These are phyloP conservation scores for Panthera tigris DNA, from an alignment of 2,113 vertebrate genomes.

Conservation along the genomic window DNA sequence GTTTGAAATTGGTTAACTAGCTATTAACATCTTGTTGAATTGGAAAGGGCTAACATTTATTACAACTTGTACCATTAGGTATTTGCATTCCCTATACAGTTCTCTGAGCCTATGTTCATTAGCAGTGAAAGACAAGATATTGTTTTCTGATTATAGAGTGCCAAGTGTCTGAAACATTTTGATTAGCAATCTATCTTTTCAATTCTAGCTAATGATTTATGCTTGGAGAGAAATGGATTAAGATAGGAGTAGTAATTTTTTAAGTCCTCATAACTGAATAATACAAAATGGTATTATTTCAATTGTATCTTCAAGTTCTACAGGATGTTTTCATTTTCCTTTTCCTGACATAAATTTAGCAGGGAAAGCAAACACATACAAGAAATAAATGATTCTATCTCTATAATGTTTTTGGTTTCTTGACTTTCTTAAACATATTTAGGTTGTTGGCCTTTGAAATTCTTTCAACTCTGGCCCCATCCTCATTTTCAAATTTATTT, in stretches of 20 bases:
- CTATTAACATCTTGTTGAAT: conserved; percentile 19
- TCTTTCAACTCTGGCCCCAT: not conserved
- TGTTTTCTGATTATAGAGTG: conserved; percentile 34
- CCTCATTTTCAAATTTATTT: not conserved
- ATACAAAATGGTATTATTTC: conserved; percentile 64
- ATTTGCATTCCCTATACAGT: conserved; percentile 28
- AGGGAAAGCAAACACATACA: not conserved
- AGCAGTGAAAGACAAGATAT: not conserved
- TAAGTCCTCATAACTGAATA: conserved; percentile 7
- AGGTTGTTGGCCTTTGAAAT: not conserved
- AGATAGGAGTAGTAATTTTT: conserved; percentile 60
- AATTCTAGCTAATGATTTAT: conserved; percentile 24
- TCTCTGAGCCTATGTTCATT: conserved; percentile 33
- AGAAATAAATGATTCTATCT: conserved; percentile 20
- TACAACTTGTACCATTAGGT: conserved; percentile 44
- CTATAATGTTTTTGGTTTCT: conserved; percentile 11
- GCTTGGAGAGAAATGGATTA: conserved; percentile 51
- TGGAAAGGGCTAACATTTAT: conserved; percentile 39
- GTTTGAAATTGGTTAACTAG: conserved; percentile 48
- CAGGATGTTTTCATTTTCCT: conserved; percentile 56
- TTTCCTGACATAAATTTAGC: not conserved
- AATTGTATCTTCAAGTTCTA: conserved; percentile 6
- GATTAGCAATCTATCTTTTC: conserved; percentile 67
- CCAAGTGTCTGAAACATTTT: conserved; percentile 61
- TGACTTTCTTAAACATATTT: not conserved